phyloP scores from a whole-genome alignment of 2,113 vertebrate species.

The Notothenia coriiceps region DNA sequence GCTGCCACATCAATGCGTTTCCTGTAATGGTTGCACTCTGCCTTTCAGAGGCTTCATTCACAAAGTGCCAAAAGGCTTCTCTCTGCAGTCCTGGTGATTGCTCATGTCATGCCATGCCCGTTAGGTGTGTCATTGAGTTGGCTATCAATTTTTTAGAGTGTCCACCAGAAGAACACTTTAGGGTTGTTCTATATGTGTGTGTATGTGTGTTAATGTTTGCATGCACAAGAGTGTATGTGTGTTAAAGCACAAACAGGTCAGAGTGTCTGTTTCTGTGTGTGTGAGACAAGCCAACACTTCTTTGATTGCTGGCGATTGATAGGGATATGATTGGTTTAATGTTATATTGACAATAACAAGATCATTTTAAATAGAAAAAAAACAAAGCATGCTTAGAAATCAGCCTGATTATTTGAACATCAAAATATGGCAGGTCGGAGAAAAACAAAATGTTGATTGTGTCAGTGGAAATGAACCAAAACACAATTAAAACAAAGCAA shows the following conservation, averaged over 20 bases:
- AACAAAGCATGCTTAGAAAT: neutral
- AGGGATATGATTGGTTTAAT: neutral
- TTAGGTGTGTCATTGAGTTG: conserved; percentile 43
- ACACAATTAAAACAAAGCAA: no score
- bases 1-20: conserved; percentile 62
- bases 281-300: neutral
- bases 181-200: conserved; percentile 7
- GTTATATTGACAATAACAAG: neutral
- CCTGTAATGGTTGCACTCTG: conserved; percentile 68
- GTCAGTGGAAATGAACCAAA: no score
- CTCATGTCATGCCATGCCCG: conserved; percentile 55
- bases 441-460: neutral
- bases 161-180: conserved; percentile 17
- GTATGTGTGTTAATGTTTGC: neutral
- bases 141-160: conserved; percentile 23
- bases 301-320: neutral
- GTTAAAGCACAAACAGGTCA: neutral
- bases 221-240: neutral
- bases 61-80: conserved; percentile 69
- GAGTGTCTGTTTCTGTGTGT: neutral
- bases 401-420: neutral
- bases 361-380: neutral
- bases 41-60: conserved; percentile 69
- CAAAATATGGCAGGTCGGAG: neutral
- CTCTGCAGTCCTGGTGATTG: conserved; percentile 52